Conservation (phyloP, 2,113 vertebrate species). For the Chionomys nivalis region DNA sequence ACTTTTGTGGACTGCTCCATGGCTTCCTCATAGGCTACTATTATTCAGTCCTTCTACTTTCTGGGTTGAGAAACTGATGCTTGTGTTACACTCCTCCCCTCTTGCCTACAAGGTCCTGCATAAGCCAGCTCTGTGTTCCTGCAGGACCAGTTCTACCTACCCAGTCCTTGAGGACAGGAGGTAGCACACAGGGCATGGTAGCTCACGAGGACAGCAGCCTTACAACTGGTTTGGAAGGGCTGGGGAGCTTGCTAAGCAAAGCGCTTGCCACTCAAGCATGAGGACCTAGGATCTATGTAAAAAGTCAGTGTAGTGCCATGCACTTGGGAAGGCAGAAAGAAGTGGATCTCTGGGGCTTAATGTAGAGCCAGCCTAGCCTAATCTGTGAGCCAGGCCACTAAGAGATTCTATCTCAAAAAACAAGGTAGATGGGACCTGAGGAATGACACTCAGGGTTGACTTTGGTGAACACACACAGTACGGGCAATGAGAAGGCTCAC, state of each 20-base stretch:
- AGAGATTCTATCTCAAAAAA: neutral
- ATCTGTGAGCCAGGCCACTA: neutral
- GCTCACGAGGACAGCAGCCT: neutral
- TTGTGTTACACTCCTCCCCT: conserved; percentile 7
- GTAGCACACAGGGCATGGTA: neutral
- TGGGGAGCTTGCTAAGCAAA: neutral
- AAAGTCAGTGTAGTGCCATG: neutral
- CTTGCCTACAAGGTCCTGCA: neutral
- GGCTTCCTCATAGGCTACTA: neutral
- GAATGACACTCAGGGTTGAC: neutral
- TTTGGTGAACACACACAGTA: neutral
- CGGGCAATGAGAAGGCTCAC: neutral
- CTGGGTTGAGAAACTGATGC: conserved; percentile 21
- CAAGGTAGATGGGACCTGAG: neutral
- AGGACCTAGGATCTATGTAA: neutral
- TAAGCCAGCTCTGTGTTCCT: neutral
- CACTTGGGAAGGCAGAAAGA: neutral
- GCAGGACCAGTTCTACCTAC: neutral
- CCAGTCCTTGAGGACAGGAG: neutral
- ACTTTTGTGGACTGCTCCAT: neutral
- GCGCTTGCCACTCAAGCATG: neutral
- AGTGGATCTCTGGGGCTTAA: neutral
- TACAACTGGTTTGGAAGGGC: neutral
- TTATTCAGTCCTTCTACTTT: neutral
- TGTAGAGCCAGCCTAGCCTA: neutral